These are phyloP conservation scores for Beris chalybata DNA, from an alignment of 2,888 invertebrate genomes.

Conservation along the genomic window DNA sequence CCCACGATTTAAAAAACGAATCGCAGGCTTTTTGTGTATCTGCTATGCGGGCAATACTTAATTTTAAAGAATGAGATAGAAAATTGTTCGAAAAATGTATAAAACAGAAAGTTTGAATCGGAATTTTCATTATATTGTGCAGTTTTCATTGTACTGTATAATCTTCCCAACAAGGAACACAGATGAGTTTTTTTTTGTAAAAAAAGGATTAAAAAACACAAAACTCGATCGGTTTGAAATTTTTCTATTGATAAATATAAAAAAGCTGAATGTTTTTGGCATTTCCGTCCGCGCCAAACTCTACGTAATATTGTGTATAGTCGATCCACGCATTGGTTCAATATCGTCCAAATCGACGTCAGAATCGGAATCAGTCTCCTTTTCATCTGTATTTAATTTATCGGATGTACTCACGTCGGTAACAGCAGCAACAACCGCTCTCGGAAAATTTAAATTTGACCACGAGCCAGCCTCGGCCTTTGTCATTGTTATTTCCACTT, in stretches of 20 bases:
- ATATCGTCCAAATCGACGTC: constrained; percentile 77
- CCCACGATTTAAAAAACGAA: too few relatives aligned
- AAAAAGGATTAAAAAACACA: too few relatives aligned
- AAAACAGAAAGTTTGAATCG: too few relatives aligned
- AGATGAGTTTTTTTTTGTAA: too few relatives aligned
- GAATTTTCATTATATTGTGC: too few relatives aligned
- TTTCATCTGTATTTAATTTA: constrained; percentile 14
- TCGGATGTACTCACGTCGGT: constrained; percentile 23
- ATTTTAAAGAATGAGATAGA: too few relatives aligned
- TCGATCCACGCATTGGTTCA: constrained; percentile 49
- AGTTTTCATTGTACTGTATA: too few relatives aligned
- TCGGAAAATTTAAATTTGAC: constrained; percentile 72
- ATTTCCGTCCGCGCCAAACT: not conserved
- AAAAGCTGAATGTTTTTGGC: not conserved
- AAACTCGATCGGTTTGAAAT: not conserved
- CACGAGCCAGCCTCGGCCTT: constrained; percentile 86
- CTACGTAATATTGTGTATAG: too few relatives aligned
- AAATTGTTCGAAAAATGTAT: too few relatives aligned
- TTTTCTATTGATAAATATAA: not conserved
- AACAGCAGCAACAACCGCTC: constrained; percentile 41
- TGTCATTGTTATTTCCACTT: constrained; percentile 88
- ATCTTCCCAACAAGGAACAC: too few relatives aligned
- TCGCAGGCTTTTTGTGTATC: too few relatives aligned
- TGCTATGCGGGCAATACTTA: too few relatives aligned
- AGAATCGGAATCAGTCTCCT: constrained; percentile 58